These are phyloP conservation scores for Smutsia gigantea DNA, from an alignment of 2,797 vertebrate genomes.

Conservation along the genomic window DNA sequence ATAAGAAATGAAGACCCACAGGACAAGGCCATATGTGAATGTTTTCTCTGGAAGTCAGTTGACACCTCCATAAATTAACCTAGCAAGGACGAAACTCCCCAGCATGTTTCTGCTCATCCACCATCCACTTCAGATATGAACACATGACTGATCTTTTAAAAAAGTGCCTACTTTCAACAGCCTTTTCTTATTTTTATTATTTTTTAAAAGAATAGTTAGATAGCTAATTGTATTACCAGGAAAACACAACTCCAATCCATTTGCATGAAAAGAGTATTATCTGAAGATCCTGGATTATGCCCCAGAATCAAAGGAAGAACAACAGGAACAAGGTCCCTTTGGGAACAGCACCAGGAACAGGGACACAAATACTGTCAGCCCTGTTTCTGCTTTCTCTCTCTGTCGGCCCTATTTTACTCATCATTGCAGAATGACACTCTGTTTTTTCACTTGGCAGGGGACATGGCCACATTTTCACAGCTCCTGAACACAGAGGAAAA, in stretches of 20 bases:
- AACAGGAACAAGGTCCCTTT: background rate
- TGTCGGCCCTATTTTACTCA: background rate
- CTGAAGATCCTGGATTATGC: background rate
- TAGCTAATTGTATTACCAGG: background rate
- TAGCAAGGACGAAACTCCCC: background rate
- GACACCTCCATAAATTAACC: background rate
- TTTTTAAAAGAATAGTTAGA: background rate
- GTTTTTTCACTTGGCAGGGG: background rate
- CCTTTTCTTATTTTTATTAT: background rate
- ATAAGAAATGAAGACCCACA: background rate
- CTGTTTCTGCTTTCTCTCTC: background rate
- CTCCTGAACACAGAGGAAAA: slow-evolving; percentile 13
- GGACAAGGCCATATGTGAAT: background rate
- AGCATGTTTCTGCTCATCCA: background rate
- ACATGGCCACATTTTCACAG: background rate
- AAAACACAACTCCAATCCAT: background rate
- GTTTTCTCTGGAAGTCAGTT: background rate
- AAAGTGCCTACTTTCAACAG: background rate
- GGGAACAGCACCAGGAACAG: background rate
- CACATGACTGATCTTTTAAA: background rate
- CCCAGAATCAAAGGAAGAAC: background rate
- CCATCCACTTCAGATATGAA: background rate
- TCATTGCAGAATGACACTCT: background rate
- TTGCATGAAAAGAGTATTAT: background rate
- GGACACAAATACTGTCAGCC: background rate